Percentiles rank a stretch among this genome's conserved stretches.
Evolutionary conservation across 2,888 invertebrate genomes (phyloP).

Genomic region (Metallyticus violacea): DNA sequence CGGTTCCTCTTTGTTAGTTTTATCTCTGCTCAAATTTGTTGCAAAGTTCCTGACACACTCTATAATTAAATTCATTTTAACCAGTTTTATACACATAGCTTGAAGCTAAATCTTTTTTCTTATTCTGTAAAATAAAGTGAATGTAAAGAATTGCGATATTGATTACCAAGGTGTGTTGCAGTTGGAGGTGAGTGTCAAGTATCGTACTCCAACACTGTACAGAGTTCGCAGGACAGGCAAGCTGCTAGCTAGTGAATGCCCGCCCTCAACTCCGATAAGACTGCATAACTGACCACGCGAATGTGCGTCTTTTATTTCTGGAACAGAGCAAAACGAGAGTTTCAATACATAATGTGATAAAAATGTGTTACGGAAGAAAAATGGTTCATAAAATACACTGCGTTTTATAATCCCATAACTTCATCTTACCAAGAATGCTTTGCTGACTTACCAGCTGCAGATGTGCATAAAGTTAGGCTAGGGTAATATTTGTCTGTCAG

Average conservation of each 20-base stretch:
- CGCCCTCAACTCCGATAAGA: constrained; percentile 52
- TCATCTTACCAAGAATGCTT: background rate
- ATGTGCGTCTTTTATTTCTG: constrained; percentile 48
- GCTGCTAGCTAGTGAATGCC: constrained; percentile 52
- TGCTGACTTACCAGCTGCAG: constrained; percentile 63
- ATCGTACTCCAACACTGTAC: constrained; percentile 50
- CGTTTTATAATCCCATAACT: no score
- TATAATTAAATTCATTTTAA: background rate
- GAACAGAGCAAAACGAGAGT: background rate
- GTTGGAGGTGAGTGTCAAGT: constrained; percentile 65
- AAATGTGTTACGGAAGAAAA: no score
- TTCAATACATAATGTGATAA: no score
- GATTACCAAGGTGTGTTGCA: constrained; percentile 74
- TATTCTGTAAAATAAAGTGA: background rate
- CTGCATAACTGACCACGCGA: constrained; percentile 46
- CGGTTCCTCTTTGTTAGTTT: no score
- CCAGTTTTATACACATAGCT: background rate
- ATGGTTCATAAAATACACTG: no score
- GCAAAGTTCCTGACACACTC: no score
- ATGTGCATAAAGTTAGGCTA: constrained; percentile 72
- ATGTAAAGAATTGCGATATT: constrained; percentile 33
- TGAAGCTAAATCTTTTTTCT: background rate
- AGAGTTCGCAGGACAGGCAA: constrained; percentile 50
- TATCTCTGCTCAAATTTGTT: no score
- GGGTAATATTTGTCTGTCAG: constrained; percentile 77